These are phyloP conservation scores for Tamandua tetradactyla DNA, from an alignment of 2,797 vertebrate species.

Conservation along the genomic window DNA sequence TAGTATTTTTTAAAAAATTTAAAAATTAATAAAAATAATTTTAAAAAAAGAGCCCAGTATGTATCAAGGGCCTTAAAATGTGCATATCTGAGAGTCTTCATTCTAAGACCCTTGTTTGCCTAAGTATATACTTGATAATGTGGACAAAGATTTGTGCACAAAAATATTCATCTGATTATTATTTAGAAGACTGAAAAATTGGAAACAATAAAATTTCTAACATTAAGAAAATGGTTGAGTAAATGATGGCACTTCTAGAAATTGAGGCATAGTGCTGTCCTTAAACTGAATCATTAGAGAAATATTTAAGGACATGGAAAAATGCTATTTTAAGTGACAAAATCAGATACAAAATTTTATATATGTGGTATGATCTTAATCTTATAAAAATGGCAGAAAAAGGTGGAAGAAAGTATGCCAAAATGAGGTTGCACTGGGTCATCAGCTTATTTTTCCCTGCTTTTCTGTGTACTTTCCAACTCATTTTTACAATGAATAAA, in stretches of 20 bases:
- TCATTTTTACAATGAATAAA: not conserved
- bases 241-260: not conserved
- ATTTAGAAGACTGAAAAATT: slow-evolving; percentile 22
- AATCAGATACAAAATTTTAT: not conserved
- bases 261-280: not conserved
- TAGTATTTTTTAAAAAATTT: no score
- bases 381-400: not conserved
- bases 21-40: no score
- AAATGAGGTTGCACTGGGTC: not conserved
- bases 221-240: slow-evolving; percentile 32
- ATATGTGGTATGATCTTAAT: not conserved
- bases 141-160: not conserved
- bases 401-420: not conserved
- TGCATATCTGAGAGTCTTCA: not conserved
- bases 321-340: slow-evolving; percentile 23
- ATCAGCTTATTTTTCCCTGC: not conserved
- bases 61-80: not conserved
- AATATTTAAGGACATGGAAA: slow-evolving; percentile 20
- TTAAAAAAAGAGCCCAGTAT: no score
- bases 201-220: slow-evolving; percentile 11
- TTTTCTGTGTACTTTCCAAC: not conserved
- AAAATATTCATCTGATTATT: slow-evolving; percentile 1
- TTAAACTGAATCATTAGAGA: slow-evolving; percentile 36
- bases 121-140: not conserved
- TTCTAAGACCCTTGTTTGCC: slow-evolving; percentile 22